phyloP scores from a whole-genome alignment of 2,113 vertebrate genomes.

The Paedocypris sp. region DNA sequence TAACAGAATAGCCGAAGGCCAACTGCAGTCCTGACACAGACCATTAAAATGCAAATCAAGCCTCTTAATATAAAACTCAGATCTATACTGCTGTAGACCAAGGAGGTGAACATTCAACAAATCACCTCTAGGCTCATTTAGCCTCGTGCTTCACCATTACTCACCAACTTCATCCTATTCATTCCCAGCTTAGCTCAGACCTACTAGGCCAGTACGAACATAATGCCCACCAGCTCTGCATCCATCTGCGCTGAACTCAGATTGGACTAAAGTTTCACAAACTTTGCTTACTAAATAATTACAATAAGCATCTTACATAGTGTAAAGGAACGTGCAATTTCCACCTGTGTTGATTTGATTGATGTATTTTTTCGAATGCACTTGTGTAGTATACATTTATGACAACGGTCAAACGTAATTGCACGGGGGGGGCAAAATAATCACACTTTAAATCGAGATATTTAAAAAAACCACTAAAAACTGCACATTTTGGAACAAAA shows the following conservation, averaged over 20 bases:
- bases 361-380: too few relatives aligned
- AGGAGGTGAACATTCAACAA: conserved; percentile 41
- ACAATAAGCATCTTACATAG: too few relatives aligned
- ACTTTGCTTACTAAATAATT: conserved; percentile 11
- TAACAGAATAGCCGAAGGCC: conserved; percentile 45
- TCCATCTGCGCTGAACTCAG: background rate
- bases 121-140: conserved; percentile 19
- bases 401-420: too few relatives aligned
- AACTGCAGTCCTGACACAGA: conserved; percentile 44
- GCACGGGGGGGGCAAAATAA: too few relatives aligned
- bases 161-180: conserved; percentile 20
- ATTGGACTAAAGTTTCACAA: background rate
- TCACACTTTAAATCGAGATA: too few relatives aligned
- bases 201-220: conserved; percentile 21
- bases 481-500: too few relatives aligned
- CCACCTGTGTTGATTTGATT: too few relatives aligned
- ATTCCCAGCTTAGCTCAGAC: conserved; percentile 8
- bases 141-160: conserved; percentile 1
- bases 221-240: conserved; percentile 6
- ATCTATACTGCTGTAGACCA: conserved; percentile 38
- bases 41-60: conserved; percentile 60
- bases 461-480: too few relatives aligned
- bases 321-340: too few relatives aligned
- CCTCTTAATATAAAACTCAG: conserved; percentile 44
- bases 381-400: too few relatives aligned